phyloP scores from a whole-genome alignment of 2,797 vertebrate genomes.

The Caiman crocodilus region DNA sequence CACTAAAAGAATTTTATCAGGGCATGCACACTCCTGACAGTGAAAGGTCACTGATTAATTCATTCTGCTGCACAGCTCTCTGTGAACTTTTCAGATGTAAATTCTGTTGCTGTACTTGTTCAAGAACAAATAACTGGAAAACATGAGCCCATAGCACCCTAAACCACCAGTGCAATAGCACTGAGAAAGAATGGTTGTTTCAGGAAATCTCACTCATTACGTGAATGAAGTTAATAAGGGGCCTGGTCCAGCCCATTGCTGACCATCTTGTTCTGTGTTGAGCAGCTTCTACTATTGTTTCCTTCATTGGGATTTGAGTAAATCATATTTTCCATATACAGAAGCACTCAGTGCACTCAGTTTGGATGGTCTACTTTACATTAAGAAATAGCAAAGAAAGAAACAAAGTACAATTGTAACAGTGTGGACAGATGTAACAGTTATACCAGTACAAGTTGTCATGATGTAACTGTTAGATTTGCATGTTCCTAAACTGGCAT shows the following conservation, averaged over 20 bases:
- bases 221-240: conserved; percentile 60
- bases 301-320: neutral
- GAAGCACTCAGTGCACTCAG: neutral
- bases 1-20: conserved; percentile 50
- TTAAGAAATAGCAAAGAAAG: neutral
- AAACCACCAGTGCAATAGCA: conserved; percentile 58
- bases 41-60: conserved; percentile 74
- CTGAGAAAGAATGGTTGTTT: conserved; percentile 50
- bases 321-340: neutral
- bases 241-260: conserved; percentile 10
- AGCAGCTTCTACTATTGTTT: neutral
- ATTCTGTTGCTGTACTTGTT: conserved; percentile 68
- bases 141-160: conserved; percentile 57
- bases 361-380: conserved; percentile 25
- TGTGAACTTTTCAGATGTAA: conserved; percentile 77
- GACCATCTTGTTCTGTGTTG: neutral
- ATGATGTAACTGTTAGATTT: too few relatives aligned
- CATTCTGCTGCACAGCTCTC: conserved; percentile 50
- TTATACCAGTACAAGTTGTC: too few relatives aligned
- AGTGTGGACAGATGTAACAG: too few relatives aligned
- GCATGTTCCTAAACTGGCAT: too few relatives aligned
- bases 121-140: conserved; percentile 71
- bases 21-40: conserved; percentile 48
- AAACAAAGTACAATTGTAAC: neutral
- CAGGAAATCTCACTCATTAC: conserved; percentile 68